Conservation (phyloP, 2,797 vertebrate species). For the Gambusia yucatana region DNA sequence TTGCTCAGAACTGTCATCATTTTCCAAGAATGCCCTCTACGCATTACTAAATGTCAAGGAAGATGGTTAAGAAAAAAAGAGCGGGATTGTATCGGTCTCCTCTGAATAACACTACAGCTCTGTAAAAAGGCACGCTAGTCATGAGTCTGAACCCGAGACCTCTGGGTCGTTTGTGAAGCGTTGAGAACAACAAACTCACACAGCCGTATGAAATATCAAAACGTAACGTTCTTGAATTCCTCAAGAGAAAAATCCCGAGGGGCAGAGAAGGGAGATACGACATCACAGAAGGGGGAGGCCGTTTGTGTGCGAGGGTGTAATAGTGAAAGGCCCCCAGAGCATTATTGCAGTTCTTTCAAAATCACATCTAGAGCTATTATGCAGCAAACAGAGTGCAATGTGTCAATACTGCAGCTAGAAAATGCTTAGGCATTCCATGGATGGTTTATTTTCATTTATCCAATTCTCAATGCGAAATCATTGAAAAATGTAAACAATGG, state of each 20-base stretch:
- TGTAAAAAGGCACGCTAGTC: constrained; percentile 57
- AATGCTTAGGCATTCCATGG: not conserved
- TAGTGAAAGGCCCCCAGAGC: not conserved
- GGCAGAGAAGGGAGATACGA: constrained; percentile 13
- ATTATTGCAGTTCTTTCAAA: not conserved
- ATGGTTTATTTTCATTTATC: not conserved
- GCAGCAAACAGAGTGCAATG: not conserved
- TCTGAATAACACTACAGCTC: constrained; percentile 29
- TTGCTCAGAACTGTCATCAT: not conserved
- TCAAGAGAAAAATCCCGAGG: constrained; percentile 36
- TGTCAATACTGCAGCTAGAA: not conserved
- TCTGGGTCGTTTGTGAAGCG: constrained; percentile 67
- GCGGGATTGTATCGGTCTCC: constrained; percentile 15
- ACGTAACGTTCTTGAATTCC: constrained; percentile 57
- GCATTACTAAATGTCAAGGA: constrained; percentile 14
- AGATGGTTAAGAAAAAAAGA: constrained; percentile 4
- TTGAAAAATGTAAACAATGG: not conserved
- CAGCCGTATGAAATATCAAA: constrained; percentile 60
- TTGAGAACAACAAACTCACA: constrained; percentile 61
- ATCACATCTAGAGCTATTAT: not conserved
- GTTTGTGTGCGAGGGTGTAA: constrained; percentile 26
- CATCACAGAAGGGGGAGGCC: constrained; percentile 30
- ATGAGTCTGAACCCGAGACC: constrained; percentile 66
- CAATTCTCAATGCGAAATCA: not conserved
- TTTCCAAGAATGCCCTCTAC: constrained; percentile 2